Percentiles rank a stretch among this genome's conserved stretches.
phyloP scores from a whole-genome alignment of 2,797 vertebrate species.

The Xerus rutilus region DNA sequence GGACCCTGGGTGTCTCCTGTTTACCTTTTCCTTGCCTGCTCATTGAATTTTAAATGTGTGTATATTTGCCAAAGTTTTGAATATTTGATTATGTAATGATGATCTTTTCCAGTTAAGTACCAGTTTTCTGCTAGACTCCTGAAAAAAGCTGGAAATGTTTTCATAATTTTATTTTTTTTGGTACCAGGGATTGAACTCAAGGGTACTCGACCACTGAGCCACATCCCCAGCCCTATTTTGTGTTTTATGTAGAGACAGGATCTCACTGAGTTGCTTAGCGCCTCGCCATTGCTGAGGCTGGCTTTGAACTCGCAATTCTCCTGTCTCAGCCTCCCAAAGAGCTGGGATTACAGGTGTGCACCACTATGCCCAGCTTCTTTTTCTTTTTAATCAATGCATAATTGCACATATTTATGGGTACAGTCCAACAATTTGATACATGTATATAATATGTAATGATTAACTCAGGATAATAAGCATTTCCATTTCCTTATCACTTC shows the following conservation, averaged over 20 bases:
- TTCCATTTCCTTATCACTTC: not conserved
- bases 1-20: no score
- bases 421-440: not conserved
- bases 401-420: not conserved
- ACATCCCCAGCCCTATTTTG: no score
- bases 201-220: no score
- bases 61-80: not conserved
- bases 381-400: not conserved
- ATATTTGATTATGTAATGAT: not conserved
- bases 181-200: no score
- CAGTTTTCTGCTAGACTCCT: not conserved
- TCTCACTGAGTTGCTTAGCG: no score
- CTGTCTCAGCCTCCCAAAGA: no score
- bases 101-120: not conserved
- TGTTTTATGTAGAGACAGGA: no score
- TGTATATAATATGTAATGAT: not conserved
- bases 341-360: no score
- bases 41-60: not conserved
- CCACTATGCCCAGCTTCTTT: not conserved
- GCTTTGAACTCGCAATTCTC: no score
- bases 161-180: not conserved
- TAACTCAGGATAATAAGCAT: not conserved
- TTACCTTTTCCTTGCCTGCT: not conserved
- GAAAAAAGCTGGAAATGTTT: not conserved
- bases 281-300: no score